These are phyloP conservation scores for Herpetotheres cachinnans DNA, from an alignment of 2,113 vertebrate species.

Conservation along the genomic window DNA sequence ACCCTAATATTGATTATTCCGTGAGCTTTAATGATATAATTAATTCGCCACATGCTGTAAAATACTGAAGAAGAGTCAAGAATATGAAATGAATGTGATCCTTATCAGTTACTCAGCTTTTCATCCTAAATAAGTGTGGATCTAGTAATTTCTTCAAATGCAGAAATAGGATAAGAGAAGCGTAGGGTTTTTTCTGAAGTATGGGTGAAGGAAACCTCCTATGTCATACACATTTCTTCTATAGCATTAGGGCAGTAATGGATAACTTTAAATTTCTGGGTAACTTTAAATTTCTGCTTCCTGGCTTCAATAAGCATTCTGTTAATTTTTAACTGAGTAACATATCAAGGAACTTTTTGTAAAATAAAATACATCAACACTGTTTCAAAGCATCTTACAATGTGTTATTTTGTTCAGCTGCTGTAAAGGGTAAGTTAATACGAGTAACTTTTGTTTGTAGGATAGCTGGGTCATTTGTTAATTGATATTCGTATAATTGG, in stretches of 20 bases:
- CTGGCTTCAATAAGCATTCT: neutral
- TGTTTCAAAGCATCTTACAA: neutral
- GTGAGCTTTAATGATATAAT: neutral
- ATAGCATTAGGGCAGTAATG: too few species aligned
- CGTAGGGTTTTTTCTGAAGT: neutral
- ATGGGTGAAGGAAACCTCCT: neutral
- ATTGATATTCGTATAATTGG: neutral
- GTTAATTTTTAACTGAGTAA: neutral
- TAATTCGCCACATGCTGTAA: neutral
- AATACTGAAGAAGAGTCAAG: neutral
- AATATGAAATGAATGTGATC: neutral
- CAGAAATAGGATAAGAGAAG: neutral
- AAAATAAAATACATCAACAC: neutral
- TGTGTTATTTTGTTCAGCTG: neutral
- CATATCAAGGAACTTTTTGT: neutral
- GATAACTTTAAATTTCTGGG: neutral
- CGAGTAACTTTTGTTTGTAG: neutral
- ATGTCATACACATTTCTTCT: rapidly evolving
- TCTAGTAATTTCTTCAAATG: neutral
- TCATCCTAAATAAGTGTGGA: neutral
- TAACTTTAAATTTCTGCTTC: neutral
- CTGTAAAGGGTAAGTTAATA: neutral
- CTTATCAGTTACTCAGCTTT: neutral
- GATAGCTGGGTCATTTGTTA: neutral
- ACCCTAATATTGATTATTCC: neutral